Conservation (phyloP, 2,797 vertebrate species). For the Psittacula echo region DNA sequence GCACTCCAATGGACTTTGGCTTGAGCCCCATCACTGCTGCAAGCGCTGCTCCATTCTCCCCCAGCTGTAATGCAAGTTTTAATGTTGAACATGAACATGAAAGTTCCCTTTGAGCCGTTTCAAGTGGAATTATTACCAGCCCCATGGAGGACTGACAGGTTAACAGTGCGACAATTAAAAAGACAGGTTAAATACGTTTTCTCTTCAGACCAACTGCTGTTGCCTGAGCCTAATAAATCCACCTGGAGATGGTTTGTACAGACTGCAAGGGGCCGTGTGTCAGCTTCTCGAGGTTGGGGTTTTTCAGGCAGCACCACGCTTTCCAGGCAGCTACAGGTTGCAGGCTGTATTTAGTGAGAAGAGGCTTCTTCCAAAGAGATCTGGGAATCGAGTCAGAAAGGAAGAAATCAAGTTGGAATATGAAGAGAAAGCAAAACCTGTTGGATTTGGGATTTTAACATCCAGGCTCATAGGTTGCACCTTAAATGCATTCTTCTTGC, state of each 20-base stretch:
- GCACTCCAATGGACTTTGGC: background rate
- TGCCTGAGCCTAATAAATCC: constrained; percentile 71
- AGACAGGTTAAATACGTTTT: constrained; percentile 74
- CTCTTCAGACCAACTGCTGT: constrained; percentile 67
- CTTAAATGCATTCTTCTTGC: background rate
- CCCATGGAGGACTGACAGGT: constrained; percentile 62
- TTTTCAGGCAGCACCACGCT: constrained; percentile 35
- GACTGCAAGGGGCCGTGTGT: constrained; percentile 36
- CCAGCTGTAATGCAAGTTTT: constrained; percentile 12
- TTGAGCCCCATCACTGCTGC: background rate
- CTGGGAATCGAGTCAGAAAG: background rate
- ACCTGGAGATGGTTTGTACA: constrained; percentile 43
- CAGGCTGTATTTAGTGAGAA: constrained; percentile 21
- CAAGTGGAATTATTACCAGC: constrained; percentile 52
- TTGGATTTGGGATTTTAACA: background rate
- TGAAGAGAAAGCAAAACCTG: background rate
- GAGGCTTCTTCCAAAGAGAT: constrained; percentile 1
- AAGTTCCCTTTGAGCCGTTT: constrained; percentile 59
- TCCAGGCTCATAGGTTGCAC: background rate
- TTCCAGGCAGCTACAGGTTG: constrained; percentile 52
- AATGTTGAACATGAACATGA: constrained; percentile 51
- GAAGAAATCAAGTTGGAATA: background rate
- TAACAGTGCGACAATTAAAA: constrained; percentile 68
- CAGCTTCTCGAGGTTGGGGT: constrained; percentile 42
- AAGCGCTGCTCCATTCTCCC: background rate